Conservation (phyloP, 2,113 vertebrate genomes). For the Amblyornis subalaris region DNA sequence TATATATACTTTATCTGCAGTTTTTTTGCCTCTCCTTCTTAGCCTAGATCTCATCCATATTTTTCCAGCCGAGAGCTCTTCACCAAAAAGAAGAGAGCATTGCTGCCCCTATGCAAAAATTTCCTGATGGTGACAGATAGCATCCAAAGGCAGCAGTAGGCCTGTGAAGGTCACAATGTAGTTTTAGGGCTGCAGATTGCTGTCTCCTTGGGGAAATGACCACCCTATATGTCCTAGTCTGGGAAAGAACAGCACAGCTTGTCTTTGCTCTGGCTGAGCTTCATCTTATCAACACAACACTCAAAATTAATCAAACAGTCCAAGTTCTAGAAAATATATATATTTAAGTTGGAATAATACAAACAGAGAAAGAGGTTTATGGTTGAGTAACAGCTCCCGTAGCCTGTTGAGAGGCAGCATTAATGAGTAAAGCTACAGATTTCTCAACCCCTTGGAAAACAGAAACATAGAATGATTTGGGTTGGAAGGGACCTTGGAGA, state of each 20-base stretch:
- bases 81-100: neutral
- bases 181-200: neutral
- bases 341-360: neutral
- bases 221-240: neutral
- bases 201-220: neutral
- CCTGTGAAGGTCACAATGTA: neutral
- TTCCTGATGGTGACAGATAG: neutral
- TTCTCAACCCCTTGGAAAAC: neutral
- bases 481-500: neutral
- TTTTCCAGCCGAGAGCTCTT: neutral
- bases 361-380: neutral
- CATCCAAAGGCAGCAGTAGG: neutral
- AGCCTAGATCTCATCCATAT: neutral
- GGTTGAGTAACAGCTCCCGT: neutral
- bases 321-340: neutral
- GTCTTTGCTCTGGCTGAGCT: neutral
- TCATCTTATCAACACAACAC: rapidly evolving
- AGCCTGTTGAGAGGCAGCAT: neutral
- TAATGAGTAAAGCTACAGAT: neutral
- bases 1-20: neutral
- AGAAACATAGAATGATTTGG: neutral
- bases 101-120: neutral
- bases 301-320: neutral
- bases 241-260: neutral
- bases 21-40: neutral